These are phyloP conservation scores for Tenebrosternarchus preto DNA, from an alignment of 2,113 vertebrate genomes.

Conservation along the genomic window DNA sequence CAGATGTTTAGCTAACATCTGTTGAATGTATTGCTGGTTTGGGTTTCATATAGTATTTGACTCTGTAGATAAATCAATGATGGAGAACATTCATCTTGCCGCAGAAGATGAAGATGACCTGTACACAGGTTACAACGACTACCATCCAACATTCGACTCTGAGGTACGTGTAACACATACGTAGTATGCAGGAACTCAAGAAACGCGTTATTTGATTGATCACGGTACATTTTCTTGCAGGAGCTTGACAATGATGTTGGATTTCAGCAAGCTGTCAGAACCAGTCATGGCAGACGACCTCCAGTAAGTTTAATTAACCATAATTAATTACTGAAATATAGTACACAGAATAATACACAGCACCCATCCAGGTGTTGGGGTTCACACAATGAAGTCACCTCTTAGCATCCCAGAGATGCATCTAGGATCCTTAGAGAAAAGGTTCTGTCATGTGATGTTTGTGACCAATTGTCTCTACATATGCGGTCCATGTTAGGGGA, in stretches of 20 bases:
- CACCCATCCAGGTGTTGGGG: too few species aligned
- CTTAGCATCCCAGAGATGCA: not conserved
- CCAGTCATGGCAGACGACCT: constrained; percentile 92
- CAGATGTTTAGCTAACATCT: not conserved
- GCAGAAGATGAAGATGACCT: constrained; percentile 89
- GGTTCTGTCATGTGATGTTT: not conserved
- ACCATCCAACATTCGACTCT: constrained; percentile 89
- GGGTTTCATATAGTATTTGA: not conserved
- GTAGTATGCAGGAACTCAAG: not conserved
- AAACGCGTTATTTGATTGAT: not conserved
- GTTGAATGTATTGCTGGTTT: not conserved
- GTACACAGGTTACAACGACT: constrained; percentile 97
- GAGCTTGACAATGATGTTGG: constrained; percentile 90
- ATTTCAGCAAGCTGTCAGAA: constrained; percentile 91
- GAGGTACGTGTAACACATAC: constrained; percentile 76
- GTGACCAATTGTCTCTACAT: too few species aligned
- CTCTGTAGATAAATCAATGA: constrained; percentile 57
- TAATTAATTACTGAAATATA: not conserved
- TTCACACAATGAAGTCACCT: too few species aligned
- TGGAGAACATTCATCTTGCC: constrained; percentile 87
- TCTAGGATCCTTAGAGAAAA: not conserved
- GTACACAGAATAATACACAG: not conserved
- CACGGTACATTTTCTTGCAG: constrained; percentile 65
- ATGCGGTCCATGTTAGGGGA: not conserved
- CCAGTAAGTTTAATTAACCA: constrained; percentile 76